These are phyloP conservation scores for Semotilus atromaculatus DNA, from an alignment of 2,797 vertebrate genomes.

Conservation along the genomic window DNA sequence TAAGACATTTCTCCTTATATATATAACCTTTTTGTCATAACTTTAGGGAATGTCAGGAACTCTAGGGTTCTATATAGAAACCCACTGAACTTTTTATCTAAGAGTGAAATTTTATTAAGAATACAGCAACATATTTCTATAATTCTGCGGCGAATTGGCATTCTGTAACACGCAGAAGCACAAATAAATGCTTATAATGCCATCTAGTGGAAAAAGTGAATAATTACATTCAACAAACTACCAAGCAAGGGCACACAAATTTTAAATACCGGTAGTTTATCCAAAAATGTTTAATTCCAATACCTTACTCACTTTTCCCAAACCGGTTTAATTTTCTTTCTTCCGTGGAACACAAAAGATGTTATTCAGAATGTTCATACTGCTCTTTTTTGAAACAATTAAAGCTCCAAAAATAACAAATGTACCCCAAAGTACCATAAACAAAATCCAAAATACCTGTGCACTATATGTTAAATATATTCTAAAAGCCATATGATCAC, in stretches of 20 bases:
- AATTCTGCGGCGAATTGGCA: background rate
- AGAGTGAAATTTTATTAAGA: background rate
- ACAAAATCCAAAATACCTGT: background rate
- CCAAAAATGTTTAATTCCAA: rapidly evolving
- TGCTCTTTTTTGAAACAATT: background rate
- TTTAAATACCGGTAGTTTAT: background rate
- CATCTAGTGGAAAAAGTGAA: conserved; percentile 30
- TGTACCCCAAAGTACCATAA: background rate
- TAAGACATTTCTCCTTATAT: background rate
- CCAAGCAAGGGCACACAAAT: background rate
- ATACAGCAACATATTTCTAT: background rate
- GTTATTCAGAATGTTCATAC: background rate
- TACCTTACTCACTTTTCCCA: background rate
- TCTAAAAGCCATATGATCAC: background rate
- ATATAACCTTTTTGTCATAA: background rate
- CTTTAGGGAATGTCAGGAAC: background rate
- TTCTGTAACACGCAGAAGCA: background rate
- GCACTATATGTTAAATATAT: background rate
- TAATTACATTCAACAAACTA: background rate
- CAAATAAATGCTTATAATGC: background rate
- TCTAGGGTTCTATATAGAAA: background rate
- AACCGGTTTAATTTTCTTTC: background rate
- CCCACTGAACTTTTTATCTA: background rate
- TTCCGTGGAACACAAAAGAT: background rate
- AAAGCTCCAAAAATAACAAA: background rate